Evolutionary conservation across 2,797 vertebrate species (phyloP), one percentile per base, ranked within the genome.

Genomic region (Rhinella marina): DNA sequence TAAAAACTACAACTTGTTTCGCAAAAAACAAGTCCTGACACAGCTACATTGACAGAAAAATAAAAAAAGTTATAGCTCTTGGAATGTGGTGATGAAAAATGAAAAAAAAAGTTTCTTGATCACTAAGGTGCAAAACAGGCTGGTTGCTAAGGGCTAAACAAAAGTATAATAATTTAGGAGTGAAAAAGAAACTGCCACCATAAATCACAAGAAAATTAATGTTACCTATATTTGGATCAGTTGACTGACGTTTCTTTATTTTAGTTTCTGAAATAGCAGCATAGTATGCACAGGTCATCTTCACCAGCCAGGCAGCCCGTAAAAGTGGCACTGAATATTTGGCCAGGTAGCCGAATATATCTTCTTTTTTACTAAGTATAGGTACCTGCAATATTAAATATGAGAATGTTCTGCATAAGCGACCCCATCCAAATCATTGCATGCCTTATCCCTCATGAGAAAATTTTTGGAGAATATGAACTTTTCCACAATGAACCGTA

Each of bases 281-380:
- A 0, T 94, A 95, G 85, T 95, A 95, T 91, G 95, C 94, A 92
- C 94, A 95, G 0, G 94, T 95, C 94, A 95, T 95, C 92, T 95
- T 95, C 90, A 95, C 91, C 85, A 95, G 89, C 94, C 95, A 95
- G 0, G 93, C 90, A 2, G 94, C 95, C 85, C 94, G 92, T 85
- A 95, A 92, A 88, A 95, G 91, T 14, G 95, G 95, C 91, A 95
- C 94, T 6, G 94, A 95, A 11, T 95, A 95, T 84, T 94, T 95
- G 76, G 95, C 94, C 91, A 95, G 92, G 84, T 94, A 95, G 62
- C 92, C 93, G 91, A 95, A 95, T 81, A 95, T 93, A 89, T 95
- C 95, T 88, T 95, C 95, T 87, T 95, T 95, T 90, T 95, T 95
- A 91, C 94, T 95, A 82, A 95, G 94, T 89, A 95, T 95, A 57